These are phyloP conservation scores for Siniperca chuatsi DNA, from an alignment of 2,113 vertebrate species.

Conservation along the genomic window DNA sequence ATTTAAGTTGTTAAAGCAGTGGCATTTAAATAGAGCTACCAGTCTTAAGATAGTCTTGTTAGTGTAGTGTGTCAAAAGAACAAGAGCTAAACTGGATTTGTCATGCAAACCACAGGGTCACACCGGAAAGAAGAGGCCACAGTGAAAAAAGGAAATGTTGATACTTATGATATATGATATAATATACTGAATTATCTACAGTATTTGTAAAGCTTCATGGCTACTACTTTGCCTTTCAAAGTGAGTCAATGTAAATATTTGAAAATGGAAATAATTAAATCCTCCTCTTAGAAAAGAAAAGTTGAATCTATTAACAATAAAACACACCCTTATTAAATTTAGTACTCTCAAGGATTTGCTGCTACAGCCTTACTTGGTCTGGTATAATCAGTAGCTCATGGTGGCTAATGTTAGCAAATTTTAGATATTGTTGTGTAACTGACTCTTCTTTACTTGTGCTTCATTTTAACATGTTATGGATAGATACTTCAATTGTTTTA, in stretches of 20 bases:
- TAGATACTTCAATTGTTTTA: too few species aligned
- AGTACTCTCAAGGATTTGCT: neutral
- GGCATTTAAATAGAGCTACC: conserved; percentile 38
- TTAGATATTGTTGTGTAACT: neutral
- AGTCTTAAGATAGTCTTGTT: conserved; percentile 43
- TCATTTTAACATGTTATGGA: neutral
- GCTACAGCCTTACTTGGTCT: neutral
- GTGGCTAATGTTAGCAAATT: neutral
- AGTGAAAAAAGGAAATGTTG: neutral
- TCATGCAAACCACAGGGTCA: conserved; percentile 19
- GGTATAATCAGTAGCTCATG: neutral
- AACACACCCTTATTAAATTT: neutral
- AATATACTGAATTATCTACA: neutral
- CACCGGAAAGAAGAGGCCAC: neutral
- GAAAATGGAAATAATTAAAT: neutral
- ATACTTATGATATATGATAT: neutral
- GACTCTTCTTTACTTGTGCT: neutral
- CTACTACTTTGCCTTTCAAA: neutral
- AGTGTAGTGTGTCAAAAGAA: conserved; percentile 20
- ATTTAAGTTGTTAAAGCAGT: conserved; percentile 37
- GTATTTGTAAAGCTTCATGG: neutral
- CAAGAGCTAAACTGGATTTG: conserved; percentile 8
- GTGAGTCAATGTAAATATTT: neutral
- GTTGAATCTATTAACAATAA: neutral
- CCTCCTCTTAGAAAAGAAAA: neutral